Percentiles rank a stretch among this genome's conserved stretches.
Evolutionary conservation across 2,113 vertebrate genomes (phyloP).

Genomic region (Cyanoliseus patagonus): DNA sequence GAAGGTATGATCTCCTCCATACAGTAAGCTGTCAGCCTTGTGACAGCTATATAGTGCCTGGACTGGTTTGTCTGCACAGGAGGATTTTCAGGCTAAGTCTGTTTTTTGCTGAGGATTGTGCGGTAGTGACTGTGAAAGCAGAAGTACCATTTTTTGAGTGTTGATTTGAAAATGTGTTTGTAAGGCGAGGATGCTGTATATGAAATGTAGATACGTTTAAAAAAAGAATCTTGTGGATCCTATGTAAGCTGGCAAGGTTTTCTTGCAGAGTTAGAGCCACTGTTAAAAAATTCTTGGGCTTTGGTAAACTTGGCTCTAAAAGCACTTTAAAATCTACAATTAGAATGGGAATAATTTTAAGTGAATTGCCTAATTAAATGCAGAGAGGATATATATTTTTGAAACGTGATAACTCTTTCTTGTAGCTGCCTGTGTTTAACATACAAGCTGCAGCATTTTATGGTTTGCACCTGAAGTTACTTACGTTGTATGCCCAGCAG

Average conservation of each 20-base stretch:
- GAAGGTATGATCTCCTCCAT: slow-evolving; percentile 10
- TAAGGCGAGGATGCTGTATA: background rate
- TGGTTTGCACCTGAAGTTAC: slow-evolving; percentile 71
- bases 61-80: background rate
- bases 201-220: background rate
- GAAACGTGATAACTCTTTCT: slow-evolving; percentile 29
- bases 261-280: background rate
- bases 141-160: background rate
- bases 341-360: slow-evolving; percentile 22
- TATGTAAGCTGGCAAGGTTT: background rate
- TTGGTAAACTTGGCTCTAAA: background rate
- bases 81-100: background rate
- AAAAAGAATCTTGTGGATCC: background rate
- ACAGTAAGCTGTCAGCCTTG: slow-evolving; percentile 23
- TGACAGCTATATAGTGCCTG: slow-evolving; percentile 31
- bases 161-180: background rate
- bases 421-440: slow-evolving; percentile 22
- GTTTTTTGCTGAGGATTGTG: background rate
- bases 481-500: slow-evolving; percentile 62
- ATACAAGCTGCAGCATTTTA: slow-evolving; percentile 46
- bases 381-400: slow-evolving; percentile 25
- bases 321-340: background rate
- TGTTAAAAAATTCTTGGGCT: background rate
- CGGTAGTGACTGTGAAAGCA: background rate
- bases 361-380: slow-evolving; percentile 34